Conservation (phyloP, 2,113 vertebrate genomes). For the Macquaria ambigua region DNA sequence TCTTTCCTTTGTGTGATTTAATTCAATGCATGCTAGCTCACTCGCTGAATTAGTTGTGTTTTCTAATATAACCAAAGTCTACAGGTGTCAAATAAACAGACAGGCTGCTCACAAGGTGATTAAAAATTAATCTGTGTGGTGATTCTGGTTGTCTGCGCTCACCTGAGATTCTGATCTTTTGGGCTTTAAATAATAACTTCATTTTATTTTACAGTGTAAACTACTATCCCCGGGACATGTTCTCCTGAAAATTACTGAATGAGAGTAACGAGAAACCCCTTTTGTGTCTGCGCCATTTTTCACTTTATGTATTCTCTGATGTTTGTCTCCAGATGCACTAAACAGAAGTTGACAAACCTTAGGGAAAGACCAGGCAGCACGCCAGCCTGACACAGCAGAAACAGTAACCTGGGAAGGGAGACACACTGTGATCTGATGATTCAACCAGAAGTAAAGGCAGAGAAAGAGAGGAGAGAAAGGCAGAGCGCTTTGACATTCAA, state of each 20-base stretch:
- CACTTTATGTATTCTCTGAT: slow-evolving; percentile 42
- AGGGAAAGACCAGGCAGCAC: slow-evolving; percentile 74
- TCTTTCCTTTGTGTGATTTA: slow-evolving; percentile 62
- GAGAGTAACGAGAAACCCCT: slow-evolving; percentile 32
- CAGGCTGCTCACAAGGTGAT: slow-evolving; percentile 60
- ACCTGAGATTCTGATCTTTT: slow-evolving; percentile 33
- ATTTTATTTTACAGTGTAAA: slow-evolving; percentile 55
- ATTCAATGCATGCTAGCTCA: slow-evolving; percentile 65
- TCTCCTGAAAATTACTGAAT: slow-evolving; percentile 48
- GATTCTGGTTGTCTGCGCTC: slow-evolving; percentile 50
- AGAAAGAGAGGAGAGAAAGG: slow-evolving; percentile 33
- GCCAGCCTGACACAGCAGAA: slow-evolving; percentile 85
- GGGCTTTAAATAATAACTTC: slow-evolving; percentile 46
- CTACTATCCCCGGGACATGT: slow-evolving; percentile 21
- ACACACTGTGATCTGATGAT: slow-evolving; percentile 83
- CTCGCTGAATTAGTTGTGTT: slow-evolving; percentile 52
- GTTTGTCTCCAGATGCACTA: slow-evolving; percentile 71
- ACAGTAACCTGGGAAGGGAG: slow-evolving; percentile 82
- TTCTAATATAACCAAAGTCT: slow-evolving; percentile 81
- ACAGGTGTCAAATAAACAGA: slow-evolving; percentile 91
- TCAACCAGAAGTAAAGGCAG: slow-evolving; percentile 77
- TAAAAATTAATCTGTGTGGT: slow-evolving; percentile 48
- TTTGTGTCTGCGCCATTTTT: slow-evolving; percentile 36
- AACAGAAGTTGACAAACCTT: slow-evolving; percentile 76
- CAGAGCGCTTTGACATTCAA: slow-evolving; percentile 76